These are phyloP conservation scores for Eristalinus sepulchralis DNA, from an alignment of 2,888 invertebrate genomes.

Conservation along the genomic window DNA sequence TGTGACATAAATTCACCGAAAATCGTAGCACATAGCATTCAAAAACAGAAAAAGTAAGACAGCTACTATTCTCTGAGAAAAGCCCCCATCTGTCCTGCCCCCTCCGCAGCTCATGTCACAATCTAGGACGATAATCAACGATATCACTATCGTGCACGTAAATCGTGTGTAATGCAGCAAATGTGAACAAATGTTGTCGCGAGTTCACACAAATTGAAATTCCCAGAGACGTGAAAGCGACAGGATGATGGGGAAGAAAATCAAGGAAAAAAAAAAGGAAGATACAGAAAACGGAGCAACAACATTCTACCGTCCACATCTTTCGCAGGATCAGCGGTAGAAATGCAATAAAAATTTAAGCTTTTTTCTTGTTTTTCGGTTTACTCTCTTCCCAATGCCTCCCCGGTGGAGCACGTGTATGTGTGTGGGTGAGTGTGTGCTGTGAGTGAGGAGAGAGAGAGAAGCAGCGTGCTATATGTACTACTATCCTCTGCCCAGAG, in stretches of 20 bases:
- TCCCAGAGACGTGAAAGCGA: slow-evolving; percentile 51
- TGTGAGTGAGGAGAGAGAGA: slow-evolving; percentile 28
- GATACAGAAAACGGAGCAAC: not conserved
- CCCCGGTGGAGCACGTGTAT: not conserved
- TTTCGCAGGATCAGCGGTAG: slow-evolving; percentile 63
- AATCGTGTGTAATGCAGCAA: slow-evolving; percentile 71
- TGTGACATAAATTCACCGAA: slow-evolving; percentile 53
- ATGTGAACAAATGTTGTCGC: slow-evolving; percentile 71
- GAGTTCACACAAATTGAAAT: slow-evolving; percentile 71
- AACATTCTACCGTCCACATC: slow-evolving; percentile 52
- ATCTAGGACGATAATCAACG: slow-evolving; percentile 56
- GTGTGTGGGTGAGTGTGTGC: slow-evolving; percentile 3
- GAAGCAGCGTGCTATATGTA: slow-evolving; percentile 48
- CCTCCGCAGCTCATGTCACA: slow-evolving; percentile 9
- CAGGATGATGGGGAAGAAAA: slow-evolving; percentile 32
- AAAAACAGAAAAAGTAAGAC: slow-evolving; percentile 37
- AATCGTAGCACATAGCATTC: slow-evolving; percentile 19
- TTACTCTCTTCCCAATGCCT: slow-evolving; percentile 21
- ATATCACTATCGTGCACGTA: slow-evolving; percentile 70
- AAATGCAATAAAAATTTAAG: slow-evolving; percentile 69
- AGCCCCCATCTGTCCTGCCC: slow-evolving; percentile 45
- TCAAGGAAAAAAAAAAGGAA: slow-evolving; percentile 8
- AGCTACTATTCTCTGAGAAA: slow-evolving; percentile 47
- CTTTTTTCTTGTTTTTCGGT: slow-evolving; percentile 58
- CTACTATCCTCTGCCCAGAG: slow-evolving; percentile 51